Percentiles rank a stretch among this genome's conserved stretches.
phyloP scores from a whole-genome alignment of 1,140 invertebrate species.

The Drosophila tristis region DNA sequence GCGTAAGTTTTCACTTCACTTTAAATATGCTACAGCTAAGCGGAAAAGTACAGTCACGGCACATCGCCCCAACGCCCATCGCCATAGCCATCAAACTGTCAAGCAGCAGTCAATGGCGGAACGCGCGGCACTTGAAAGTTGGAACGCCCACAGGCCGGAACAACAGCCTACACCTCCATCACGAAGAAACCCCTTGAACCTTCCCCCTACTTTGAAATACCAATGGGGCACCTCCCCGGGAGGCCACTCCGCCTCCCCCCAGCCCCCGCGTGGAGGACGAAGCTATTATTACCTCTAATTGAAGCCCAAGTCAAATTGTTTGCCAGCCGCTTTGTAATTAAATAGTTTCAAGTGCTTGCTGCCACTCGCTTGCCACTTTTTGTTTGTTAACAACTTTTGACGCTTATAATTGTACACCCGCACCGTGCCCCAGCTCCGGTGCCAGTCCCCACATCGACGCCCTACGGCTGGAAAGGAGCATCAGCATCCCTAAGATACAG shows the following conservation, averaged over 20 bases:
- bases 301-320: conserved; percentile 72
- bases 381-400: conserved; percentile 70
- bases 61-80: background rate
- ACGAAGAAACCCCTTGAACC: conserved; percentile 6
- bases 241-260: too few relatives aligned
- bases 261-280: background rate
- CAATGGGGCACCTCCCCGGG: background rate
- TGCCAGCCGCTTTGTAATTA: conserved; percentile 75
- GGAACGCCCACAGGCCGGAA: conserved; percentile 14
- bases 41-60: conserved; percentile 34
- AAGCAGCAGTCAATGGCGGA: conserved; percentile 17
- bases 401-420: conserved; percentile 70
- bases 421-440: background rate
- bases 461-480: background rate
- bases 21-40: background rate
- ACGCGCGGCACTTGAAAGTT: too few relatives aligned
- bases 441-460: background rate
- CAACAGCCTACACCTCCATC: background rate
- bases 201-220: background rate
- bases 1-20: conserved; percentile 85
- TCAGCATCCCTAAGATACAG: conserved; percentile 22
- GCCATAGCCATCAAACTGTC: conserved; percentile 26
- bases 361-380: conserved; percentile 68
- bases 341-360: conserved; percentile 73
- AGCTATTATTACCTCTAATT: conserved; percentile 68